Evolutionary conservation across 2,113 vertebrate species (phyloP).

Genomic region (Cranoglanis bouderius): DNA sequence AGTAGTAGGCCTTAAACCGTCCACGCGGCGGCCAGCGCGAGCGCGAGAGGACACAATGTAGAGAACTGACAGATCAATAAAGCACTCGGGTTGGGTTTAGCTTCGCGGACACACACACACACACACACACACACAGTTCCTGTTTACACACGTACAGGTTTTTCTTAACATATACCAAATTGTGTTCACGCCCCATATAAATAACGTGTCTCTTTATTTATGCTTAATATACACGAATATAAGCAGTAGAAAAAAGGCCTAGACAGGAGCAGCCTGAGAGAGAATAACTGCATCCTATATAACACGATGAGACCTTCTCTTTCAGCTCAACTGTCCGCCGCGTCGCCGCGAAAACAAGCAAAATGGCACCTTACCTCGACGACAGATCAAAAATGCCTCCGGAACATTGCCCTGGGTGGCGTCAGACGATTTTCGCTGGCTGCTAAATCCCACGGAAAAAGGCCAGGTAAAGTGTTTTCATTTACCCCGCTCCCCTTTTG

Average conservation of each 20-base stretch:
- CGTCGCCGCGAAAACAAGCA: conserved; percentile 61
- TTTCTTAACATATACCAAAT: background rate
- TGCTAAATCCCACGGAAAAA: conserved; percentile 75
- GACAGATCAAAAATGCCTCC: conserved; percentile 72
- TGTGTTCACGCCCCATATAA: background rate
- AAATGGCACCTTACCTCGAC: conserved; percentile 73
- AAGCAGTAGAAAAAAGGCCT: conserved; percentile 66
- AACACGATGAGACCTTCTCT: conserved; percentile 77
- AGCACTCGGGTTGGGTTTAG: conserved; percentile 60
- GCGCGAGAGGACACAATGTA: conserved; percentile 35
- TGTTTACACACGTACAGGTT: background rate
- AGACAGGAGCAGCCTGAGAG: conserved; percentile 69
- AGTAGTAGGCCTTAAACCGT: conserved; percentile 35
- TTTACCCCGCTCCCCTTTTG: conserved; percentile 76
- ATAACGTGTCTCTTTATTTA: background rate
- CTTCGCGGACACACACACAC: background rate
- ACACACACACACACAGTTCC: background rate
- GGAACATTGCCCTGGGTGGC: conserved; percentile 72
- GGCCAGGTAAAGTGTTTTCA: conserved; percentile 75
- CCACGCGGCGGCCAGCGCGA: conserved; percentile 44
- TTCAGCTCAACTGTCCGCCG: conserved; percentile 67
- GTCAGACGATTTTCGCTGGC: conserved; percentile 66
- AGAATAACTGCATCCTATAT: conserved; percentile 76
- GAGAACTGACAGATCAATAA: conserved; percentile 41
- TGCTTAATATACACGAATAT: background rate